Percentiles rank a stretch among this genome's conserved stretches.
phyloP scores from a whole-genome alignment of 2,797 vertebrate species.

The Microctenopoma lineatum region DNA sequence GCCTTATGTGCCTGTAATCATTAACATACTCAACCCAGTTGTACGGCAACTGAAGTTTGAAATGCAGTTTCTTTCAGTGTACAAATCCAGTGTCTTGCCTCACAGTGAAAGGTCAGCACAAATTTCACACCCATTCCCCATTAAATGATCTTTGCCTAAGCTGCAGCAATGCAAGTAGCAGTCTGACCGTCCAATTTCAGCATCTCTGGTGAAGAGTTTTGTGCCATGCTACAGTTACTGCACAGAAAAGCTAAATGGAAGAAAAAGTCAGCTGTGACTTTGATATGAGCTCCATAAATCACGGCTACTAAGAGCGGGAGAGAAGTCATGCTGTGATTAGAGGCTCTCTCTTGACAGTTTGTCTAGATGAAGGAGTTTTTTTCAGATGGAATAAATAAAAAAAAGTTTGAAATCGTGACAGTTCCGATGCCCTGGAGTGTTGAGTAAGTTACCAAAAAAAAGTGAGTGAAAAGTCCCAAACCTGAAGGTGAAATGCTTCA shows the following conservation, averaged over 20 bases:
- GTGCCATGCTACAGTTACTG: slow-evolving; percentile 10
- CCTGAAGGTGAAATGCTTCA: background rate
- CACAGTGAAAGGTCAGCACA: no score
- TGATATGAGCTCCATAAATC: slow-evolving; percentile 49
- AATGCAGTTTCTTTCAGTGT: no score
- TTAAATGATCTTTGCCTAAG: background rate
- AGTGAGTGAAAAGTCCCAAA: slow-evolving; percentile 12
- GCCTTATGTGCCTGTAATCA: no score
- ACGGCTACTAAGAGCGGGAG: slow-evolving; percentile 27
- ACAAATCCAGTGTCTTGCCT: no score
- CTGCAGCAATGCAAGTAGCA: background rate
- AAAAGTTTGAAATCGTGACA: slow-evolving; percentile 9
- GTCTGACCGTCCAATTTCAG: background rate
- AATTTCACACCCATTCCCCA: no score
- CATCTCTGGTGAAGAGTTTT: background rate
- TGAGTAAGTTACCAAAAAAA: slow-evolving; percentile 2
- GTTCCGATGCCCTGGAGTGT: slow-evolving; percentile 13
- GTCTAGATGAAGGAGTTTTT: slow-evolving; percentile 59
- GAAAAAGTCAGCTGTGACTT: slow-evolving; percentile 21
- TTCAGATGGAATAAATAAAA: slow-evolving; percentile 46
- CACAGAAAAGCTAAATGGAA: slow-evolving; percentile 14
- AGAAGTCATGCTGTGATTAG: slow-evolving; percentile 52
- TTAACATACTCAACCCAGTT: no score
- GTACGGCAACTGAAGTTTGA: no score
- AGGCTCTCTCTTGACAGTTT: slow-evolving; percentile 50